A percentile compares a stretch with the other conserved stretches of the same genome.
Conservation (phyloP, 2,888 invertebrate species). For the Choristoneura rosaceana region DNA sequence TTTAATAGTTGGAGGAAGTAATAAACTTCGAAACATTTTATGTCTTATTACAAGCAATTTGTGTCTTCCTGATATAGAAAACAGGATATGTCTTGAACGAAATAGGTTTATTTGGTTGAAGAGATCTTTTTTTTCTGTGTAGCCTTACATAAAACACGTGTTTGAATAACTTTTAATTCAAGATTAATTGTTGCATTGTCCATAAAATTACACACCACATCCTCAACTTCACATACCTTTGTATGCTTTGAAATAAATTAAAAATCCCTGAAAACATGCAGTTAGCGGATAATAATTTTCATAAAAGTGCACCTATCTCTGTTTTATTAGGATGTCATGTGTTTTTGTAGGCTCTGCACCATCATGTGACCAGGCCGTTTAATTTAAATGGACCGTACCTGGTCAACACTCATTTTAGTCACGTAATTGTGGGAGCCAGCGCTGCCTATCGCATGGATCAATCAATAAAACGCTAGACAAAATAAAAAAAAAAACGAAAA, state of each 20-base stretch:
- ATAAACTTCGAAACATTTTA: too few species aligned
- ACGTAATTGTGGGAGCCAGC: conserved; percentile 7
- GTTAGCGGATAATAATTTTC: background rate
- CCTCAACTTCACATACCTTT: background rate
- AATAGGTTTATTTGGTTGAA: too few species aligned
- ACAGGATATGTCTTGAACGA: too few species aligned
- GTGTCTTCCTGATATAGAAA: too few species aligned
- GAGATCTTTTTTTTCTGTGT: too few species aligned
- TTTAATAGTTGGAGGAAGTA: too few species aligned
- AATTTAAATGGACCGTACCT: background rate
- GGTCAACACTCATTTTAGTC: background rate
- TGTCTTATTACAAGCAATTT: too few species aligned
- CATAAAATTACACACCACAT: background rate
- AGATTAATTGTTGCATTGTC: background rate
- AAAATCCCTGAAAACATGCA: background rate
- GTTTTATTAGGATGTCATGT: conserved; percentile 17
- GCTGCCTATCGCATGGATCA: background rate
- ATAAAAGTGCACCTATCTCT: background rate
- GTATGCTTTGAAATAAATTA: too few species aligned
- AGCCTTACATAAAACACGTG: background rate
- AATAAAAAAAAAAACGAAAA: too few species aligned
- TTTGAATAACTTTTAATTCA: background rate
- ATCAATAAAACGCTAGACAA: background rate
- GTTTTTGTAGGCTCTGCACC: conserved; percentile 8
- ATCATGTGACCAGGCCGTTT: background rate